These are phyloP conservation scores for Sitobion miscanthi DNA, from an alignment of 1,140 invertebrate species.

Conservation along the genomic window DNA sequence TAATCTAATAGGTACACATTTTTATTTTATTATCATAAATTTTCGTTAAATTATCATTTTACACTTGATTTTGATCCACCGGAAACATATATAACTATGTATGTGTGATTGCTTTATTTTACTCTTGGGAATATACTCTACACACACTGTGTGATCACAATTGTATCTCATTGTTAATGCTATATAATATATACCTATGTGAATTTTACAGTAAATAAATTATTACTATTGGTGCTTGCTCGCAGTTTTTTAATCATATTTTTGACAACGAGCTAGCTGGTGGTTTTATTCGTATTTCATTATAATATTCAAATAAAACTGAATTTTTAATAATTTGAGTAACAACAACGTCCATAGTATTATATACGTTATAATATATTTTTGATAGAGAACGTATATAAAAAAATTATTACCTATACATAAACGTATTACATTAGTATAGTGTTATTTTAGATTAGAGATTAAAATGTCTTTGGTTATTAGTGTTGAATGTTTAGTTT, in stretches of 20 bases:
- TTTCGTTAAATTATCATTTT: not conserved
- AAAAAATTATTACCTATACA: not conserved
- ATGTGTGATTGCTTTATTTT: not conserved
- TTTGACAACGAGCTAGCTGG: not conserved
- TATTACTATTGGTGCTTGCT: not conserved
- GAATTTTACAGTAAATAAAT: not conserved
- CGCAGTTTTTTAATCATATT: not conserved
- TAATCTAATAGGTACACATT: not conserved
- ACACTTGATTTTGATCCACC: not conserved
- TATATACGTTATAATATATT: not conserved
- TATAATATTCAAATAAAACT: not conserved
- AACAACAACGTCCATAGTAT: not conserved
- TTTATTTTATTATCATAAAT: not conserved
- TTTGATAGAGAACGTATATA: not conserved
- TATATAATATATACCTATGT: not conserved
- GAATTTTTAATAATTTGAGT: not conserved
- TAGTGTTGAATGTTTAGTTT: too few relatives aligned
- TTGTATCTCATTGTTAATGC: slow-evolving; percentile 15
- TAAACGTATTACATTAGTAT: not conserved
- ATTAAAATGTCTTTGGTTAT: not conserved
- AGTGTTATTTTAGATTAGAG: not conserved
- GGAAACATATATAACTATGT: not conserved
- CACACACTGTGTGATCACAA: slow-evolving; percentile 1
- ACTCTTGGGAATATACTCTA: not conserved
- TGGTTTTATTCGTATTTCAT: not conserved